Percentiles rank a stretch among this genome's conserved stretches.
Conservation (phyloP, 2,797 vertebrate species). For the Loriculus beryllinus region DNA sequence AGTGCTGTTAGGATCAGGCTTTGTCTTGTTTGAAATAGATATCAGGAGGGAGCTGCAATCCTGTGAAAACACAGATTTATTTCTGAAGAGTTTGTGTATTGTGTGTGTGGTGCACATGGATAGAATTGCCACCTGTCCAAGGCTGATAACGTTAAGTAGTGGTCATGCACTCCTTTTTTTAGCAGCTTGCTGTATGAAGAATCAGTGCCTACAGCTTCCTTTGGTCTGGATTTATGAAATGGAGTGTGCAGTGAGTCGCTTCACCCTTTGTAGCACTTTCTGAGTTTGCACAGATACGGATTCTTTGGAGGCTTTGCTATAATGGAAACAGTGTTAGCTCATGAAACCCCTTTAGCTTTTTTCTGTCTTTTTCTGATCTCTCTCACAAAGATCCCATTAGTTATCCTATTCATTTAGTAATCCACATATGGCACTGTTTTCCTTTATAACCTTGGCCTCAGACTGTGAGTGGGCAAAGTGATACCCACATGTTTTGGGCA, state of each 20-base stretch:
- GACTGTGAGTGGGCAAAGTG: neutral
- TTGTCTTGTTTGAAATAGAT: constrained; percentile 60
- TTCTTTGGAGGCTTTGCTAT: neutral
- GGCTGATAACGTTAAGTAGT: constrained; percentile 45
- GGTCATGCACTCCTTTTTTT: neutral
- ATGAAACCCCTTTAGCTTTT: neutral
- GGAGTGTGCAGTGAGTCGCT: neutral
- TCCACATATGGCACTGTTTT: neutral
- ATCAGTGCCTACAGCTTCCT: neutral
- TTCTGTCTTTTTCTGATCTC: neutral
- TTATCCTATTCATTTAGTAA: neutral
- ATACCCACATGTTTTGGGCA: neutral
- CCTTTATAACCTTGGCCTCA: neutral
- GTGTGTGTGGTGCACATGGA: constrained; percentile 34
- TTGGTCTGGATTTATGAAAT: constrained; percentile 29
- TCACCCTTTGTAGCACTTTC: constrained; percentile 23
- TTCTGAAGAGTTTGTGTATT: constrained; percentile 61
- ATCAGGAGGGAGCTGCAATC: constrained; percentile 54
- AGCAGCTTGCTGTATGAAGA: constrained; percentile 27
- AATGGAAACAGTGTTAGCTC: neutral
- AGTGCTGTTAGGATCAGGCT: constrained; percentile 25
- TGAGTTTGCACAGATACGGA: neutral
- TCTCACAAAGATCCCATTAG: neutral
- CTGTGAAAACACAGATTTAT: constrained; percentile 62
- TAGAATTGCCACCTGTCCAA: constrained; percentile 57